Conservation (phyloP, 2,797 vertebrate species). For the Tauraco hartlaubi region DNA sequence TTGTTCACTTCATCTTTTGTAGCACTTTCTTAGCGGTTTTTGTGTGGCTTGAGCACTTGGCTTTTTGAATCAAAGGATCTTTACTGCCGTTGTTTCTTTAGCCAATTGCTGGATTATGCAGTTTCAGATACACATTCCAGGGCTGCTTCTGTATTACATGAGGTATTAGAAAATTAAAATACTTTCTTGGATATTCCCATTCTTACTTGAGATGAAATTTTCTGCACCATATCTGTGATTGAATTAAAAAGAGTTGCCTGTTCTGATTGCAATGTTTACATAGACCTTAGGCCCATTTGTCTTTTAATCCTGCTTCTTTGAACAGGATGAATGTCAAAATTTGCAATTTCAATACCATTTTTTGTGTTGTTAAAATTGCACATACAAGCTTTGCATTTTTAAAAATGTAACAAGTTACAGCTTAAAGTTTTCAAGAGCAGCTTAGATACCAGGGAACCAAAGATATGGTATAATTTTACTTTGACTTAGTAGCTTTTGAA, state of each 20-base stretch:
- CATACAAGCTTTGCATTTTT: neutral
- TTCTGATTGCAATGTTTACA: neutral
- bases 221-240: neutral
- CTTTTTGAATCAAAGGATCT: constrained; percentile 7
- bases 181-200: neutral
- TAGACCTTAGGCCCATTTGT: neutral
- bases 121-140: neutral
- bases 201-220: neutral
- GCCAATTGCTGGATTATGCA: neutral
- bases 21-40: neutral
- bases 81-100: neutral
- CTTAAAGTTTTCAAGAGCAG: neutral
- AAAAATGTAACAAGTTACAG: neutral
- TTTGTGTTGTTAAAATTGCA: constrained; percentile 14
- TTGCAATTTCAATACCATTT: neutral
- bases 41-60: neutral
- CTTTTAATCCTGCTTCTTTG: neutral
- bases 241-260: neutral
- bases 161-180: neutral
- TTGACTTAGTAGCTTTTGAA: neutral
- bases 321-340: neutral
- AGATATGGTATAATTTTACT: neutral
- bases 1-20: neutral
- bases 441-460: neutral
- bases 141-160: neutral